Evolutionary conservation across 2,888 invertebrate genomes (phyloP), one percentile per base, ranked within the genome.

Genomic region (Arrhopalites spinosus): DNA sequence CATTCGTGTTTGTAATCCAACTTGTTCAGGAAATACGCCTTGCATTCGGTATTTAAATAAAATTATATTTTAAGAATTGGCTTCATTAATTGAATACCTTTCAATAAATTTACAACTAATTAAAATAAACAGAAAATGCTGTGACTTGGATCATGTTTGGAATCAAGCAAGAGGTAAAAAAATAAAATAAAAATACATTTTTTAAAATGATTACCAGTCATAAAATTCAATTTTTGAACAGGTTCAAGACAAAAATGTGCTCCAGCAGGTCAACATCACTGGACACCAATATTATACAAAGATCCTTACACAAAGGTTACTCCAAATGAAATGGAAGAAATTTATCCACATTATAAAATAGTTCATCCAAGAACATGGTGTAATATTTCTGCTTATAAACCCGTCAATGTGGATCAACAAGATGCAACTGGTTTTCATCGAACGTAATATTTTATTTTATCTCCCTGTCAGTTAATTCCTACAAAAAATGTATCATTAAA

Each of bases 111-210:
- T 45, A 11, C 7, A 11, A 45, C 45, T 45, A 15, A 11, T 45
- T 7, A 45, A 50, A 50, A 50, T 8, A 50, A 3, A 17, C 15
- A 59, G 59, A 13, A 82, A 82, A 76, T 82, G 82, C 45, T 82
- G 82, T 73, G 78, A 79, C 5, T 30, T 81, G 29, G 77, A 79
- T 20, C 73, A 82, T 77, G 78, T 80, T 11, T 81, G 81, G 81
- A 78, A 82, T 61, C 45, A 66, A 36, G 3, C 27, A 23, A 36
- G 67, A 25, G 73, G 61, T 1, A n/a, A 29, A 13, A n/a, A n/a
- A n/a, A n/a, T n/a, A n/a, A n/a, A n/a, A n/a, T n/a, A n/a, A n/a
- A n/a, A n/a, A n/a, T n/a, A n/a, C n/a, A n/a, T n/a, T n/a, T n/a
- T n/a, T n/a, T n/a, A n/a, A n/a, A n/a, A n/a, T n/a, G n/a, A n/a